These are phyloP conservation scores for Cavia porcellus DNA, from an alignment of 2,113 vertebrate species.

Conservation along the genomic window DNA sequence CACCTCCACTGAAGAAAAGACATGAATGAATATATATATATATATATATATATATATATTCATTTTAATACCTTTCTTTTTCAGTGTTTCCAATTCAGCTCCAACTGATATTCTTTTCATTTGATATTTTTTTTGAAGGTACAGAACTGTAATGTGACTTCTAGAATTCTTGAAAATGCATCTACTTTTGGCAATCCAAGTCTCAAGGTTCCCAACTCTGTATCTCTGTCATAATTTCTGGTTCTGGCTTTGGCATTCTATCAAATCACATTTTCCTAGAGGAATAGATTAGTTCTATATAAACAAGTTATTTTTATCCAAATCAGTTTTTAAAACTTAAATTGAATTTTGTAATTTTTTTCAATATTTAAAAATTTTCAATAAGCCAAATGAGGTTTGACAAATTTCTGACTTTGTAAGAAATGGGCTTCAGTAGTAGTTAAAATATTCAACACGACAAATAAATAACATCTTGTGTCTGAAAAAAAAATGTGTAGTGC, in stretches of 20 bases:
- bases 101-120: neutral
- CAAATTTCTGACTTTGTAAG: neutral
- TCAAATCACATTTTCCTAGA: neutral
- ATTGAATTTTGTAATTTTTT: neutral
- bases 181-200: neutral
- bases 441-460: neutral
- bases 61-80: neutral
- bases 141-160: neutral
- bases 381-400: neutral
- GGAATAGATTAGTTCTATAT: neutral
- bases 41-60: neutral
- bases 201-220: neutral
- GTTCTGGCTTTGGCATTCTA: neutral
- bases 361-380: neutral
- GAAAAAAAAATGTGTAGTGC: neutral
- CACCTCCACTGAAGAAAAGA: slow-evolving; percentile 27
- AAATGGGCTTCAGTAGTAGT: neutral
- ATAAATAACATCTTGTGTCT: neutral
- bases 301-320: slow-evolving; percentile 17
- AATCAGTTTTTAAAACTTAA: slow-evolving; percentile 52
- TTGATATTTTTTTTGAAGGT: neutral
- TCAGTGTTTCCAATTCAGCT: slow-evolving; percentile 34
- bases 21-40: neutral
- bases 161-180: neutral
- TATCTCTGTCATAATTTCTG: slow-evolving; percentile 1